Percentiles rank a stretch among this genome's conserved stretches.
Conservation (phyloP, 1,140 invertebrate genomes). For the Ostrea denselamellosa region DNA sequence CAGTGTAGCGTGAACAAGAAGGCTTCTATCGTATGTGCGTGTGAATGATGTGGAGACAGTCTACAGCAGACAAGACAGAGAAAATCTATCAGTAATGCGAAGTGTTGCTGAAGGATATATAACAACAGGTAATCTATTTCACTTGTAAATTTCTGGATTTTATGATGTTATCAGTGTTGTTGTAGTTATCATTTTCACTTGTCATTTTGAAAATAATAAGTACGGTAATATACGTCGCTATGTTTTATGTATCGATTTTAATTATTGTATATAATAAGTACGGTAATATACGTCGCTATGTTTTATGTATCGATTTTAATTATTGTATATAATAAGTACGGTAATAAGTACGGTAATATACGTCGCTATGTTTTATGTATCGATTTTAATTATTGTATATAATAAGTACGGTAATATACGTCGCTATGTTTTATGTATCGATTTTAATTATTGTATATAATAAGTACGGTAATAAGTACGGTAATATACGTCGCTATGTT, state of each 20-base stretch:
- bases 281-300: not conserved
- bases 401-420: not conserved
- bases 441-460: no score
- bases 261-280: not conserved
- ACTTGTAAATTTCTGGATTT: no score
- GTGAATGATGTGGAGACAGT: not conserved
- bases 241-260: not conserved
- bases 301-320: not conserved
- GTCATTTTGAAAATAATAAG: not conserved
- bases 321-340: no score
- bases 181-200: not conserved
- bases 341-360: not conserved
- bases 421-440: not conserved
- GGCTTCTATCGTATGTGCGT: not conserved
- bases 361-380: not conserved
- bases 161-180: not conserved
- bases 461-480: not conserved
- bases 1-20: not conserved
- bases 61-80: not conserved
- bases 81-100: not conserved
- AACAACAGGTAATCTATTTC: not conserved
- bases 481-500: not conserved
- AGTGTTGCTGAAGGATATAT: not conserved
- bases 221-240: not conserved
- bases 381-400: not conserved